Percentiles rank a stretch among this genome's conserved stretches.
phyloP scores from a whole-genome alignment of 2,888 invertebrate species.

The Coelogynopora nodosa region DNA sequence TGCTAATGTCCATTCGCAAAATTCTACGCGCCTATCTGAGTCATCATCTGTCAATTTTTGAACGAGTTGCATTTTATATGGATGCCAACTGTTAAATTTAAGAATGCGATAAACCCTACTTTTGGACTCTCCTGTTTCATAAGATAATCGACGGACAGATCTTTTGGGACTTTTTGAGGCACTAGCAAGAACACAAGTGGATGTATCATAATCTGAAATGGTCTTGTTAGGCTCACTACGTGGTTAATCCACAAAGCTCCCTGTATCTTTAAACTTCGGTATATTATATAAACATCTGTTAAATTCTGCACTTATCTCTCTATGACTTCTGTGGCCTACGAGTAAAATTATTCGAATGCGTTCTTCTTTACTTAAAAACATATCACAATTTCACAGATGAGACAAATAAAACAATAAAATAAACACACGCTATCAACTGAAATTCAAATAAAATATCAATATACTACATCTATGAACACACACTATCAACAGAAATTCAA shows the following conservation, averaged over 20 bases:
- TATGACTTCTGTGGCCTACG: background rate
- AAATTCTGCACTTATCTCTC: background rate
- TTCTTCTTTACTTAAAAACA: background rate
- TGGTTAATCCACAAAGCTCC: background rate
- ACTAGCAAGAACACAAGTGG: background rate
- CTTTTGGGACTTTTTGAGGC: constrained; percentile 27
- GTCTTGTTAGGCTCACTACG: background rate
- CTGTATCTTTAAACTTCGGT: background rate
- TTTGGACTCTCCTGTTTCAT: constrained; percentile 12
- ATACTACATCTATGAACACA: background rate
- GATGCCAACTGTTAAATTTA: background rate
- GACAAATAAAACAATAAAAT: background rate
- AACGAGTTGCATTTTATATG: constrained; percentile 26
- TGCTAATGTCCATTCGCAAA: constrained; percentile 1
- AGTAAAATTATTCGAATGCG: background rate
- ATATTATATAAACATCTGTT: background rate
- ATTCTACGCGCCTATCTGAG: background rate
- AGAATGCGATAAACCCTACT: background rate
- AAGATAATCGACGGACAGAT: background rate
- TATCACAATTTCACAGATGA: background rate
- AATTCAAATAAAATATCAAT: background rate
- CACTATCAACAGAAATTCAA: background rate
- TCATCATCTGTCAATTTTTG: background rate
- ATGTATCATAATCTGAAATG: background rate
- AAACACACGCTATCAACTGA: background rate